phyloP scores from a whole-genome alignment of 2,113 vertebrate genomes.

The Pangasianodon hypophthalmus region DNA sequence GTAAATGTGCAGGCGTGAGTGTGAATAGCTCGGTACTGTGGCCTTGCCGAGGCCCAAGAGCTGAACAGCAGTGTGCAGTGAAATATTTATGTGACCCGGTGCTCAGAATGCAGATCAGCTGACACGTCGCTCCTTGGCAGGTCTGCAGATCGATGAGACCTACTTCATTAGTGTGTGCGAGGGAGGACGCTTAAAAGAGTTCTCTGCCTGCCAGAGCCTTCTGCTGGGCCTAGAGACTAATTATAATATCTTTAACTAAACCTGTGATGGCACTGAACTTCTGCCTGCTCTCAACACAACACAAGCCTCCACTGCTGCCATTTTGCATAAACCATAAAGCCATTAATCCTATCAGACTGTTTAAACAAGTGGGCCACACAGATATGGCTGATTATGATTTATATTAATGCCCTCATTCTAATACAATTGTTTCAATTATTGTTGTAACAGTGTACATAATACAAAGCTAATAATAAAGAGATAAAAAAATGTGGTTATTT shows the following conservation, averaged over 20 bases:
- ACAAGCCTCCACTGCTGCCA: background rate
- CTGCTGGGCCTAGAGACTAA: background rate
- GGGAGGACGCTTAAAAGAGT: slow-evolving; percentile 9
- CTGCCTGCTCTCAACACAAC: background rate
- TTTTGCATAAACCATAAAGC: slow-evolving; percentile 9
- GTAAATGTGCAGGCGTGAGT: background rate
- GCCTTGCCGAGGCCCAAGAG: background rate
- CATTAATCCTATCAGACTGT: slow-evolving; percentile 12
- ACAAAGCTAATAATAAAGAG: background rate
- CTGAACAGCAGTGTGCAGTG: slow-evolving; percentile 8
- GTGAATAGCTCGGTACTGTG: background rate
- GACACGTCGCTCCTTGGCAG: slow-evolving; percentile 20
- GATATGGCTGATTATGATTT: background rate
- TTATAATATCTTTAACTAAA: background rate
- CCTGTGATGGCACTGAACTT: background rate
- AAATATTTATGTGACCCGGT: slow-evolving; percentile 39
- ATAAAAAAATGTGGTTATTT: background rate
- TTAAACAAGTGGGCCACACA: background rate
- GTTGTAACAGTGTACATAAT: background rate
- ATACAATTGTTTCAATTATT: background rate
- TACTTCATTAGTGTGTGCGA: slow-evolving; percentile 11
- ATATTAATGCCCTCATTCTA: background rate
- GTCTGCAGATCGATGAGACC: slow-evolving; percentile 16
- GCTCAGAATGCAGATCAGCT: background rate
- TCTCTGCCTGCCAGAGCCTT: background rate